Base-by-base conservation (phyloP, 2,797 vertebrate species). In the Diglossa cyanea region DNA sequence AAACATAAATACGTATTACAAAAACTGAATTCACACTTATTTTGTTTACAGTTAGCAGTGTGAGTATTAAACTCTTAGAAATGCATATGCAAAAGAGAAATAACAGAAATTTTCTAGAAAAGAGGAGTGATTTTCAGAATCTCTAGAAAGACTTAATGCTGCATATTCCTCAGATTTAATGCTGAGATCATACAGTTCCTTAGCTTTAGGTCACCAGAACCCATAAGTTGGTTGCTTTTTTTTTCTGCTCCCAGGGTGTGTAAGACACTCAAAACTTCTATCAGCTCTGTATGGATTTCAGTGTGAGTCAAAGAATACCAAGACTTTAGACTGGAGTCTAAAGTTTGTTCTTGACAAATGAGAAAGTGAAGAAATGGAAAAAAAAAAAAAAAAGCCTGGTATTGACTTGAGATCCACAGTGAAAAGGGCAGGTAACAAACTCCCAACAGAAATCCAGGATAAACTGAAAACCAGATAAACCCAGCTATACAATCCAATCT, bases 211-310 rank as follows among this genome's bases (percentile, higher is more conserved):
- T 24, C 30, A 55, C 20, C 33, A 25, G 3, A 31, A 44, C 21
- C 9, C 26, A 12, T 2, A 15, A 45, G 1, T 1, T 58, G 3
- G 3, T 42, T 35, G 4, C 0, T 3, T 2, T n/a, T 60, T 33
- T 53, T 53, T 93, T 21, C 5, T 77, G 2, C 47, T 78, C 9
- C 13, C 4, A 6, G 12, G 4, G 21, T 70, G 60, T 12, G 3
- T 58, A 67, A 63, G 26, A 42, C 7, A 63, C 8, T 55, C n/a
- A 58, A 53, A 9, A 26, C 10, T 75, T 79, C 3, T 28, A 12
- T 76, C 63, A 76, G 26, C 6, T 60, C 45, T 13, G 13, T 55
- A 10, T 6, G 50, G 15, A 42, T 73, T 81, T 84, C 62, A 81
- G 6, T 8, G 18, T 16, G 18, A 88, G 0, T 5, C 40, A 63